These are phyloP conservation scores for Pangasius larnaudii DNA, from an alignment of 2,797 vertebrate genomes.

Conservation along the genomic window DNA sequence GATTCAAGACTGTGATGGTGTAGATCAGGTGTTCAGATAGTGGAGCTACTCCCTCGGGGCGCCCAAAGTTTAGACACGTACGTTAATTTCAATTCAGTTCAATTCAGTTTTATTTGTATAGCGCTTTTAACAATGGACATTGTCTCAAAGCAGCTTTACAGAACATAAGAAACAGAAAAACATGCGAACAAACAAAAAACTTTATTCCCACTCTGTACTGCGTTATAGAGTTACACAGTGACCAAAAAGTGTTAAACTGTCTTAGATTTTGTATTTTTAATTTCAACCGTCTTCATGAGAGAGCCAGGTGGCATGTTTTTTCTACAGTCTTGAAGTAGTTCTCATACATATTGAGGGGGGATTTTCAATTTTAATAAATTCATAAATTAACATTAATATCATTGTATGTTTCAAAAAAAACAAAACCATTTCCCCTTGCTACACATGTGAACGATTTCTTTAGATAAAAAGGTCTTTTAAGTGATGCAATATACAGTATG, in stretches of 20 bases:
- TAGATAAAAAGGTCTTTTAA: background rate
- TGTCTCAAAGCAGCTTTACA: too few species aligned
- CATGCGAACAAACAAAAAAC: too few species aligned
- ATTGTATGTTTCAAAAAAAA: background rate
- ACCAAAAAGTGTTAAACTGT: background rate
- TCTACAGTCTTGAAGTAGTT: background rate
- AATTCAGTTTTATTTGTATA: too few species aligned
- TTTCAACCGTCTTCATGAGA: background rate
- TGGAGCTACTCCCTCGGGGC: background rate
- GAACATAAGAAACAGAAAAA: too few species aligned
- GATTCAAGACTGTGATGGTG: constrained; percentile 28
- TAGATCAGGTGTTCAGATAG: constrained; percentile 31
- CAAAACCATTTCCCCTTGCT: background rate
- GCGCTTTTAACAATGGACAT: too few species aligned
- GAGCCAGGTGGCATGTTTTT: background rate
- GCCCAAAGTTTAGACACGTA: background rate
- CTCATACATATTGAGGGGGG: background rate
- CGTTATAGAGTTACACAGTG: background rate
- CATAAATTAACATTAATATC: background rate
- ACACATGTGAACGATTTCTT: background rate
- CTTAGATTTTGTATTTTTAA: background rate
- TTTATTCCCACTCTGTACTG: background rate
- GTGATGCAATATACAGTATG: background rate
- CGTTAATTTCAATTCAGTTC: background rate
- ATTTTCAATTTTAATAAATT: background rate